Conservation (phyloP, 2,888 invertebrate species). For the Sarcophaga variegata region DNA sequence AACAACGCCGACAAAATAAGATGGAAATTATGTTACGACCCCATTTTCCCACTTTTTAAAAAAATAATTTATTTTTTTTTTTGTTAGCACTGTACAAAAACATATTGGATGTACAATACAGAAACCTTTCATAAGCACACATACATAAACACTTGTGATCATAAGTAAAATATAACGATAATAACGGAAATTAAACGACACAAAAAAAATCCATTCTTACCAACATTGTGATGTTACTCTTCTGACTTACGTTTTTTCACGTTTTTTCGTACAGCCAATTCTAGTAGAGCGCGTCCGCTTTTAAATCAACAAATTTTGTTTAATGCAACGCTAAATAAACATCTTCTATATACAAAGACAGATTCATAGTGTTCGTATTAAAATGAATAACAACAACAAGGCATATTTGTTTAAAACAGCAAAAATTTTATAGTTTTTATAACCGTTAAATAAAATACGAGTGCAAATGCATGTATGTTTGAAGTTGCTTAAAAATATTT, state of each 20-base stretch:
- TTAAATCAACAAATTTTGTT: background rate
- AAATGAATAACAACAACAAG: conserved; percentile 29
- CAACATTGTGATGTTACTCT: conserved; percentile 61
- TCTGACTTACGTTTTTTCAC: conserved; percentile 18
- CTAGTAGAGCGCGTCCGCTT: background rate
- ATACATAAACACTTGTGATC: background rate
- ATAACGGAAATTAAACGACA: conserved; percentile 65
- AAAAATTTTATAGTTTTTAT: too few relatives aligned
- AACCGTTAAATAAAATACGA: too few relatives aligned
- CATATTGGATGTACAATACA: too few relatives aligned
- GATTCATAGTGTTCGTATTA: conserved; percentile 41
- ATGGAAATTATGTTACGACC: too few relatives aligned
- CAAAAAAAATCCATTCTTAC: conserved; percentile 57
- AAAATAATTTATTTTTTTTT: too few relatives aligned
- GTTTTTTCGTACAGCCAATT: conserved; percentile 31
- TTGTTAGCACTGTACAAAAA: too few relatives aligned
- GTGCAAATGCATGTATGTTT: too few relatives aligned
- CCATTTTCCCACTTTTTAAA: too few relatives aligned
- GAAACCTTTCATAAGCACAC: background rate
- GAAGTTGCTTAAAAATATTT: too few relatives aligned
- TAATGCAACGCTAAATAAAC: conserved; percentile 37
- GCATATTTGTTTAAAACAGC: background rate
- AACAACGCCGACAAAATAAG: too few relatives aligned
- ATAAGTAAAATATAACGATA: conserved; percentile 44
- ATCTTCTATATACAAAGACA: conserved; percentile 37